Evolutionary conservation across 2,797 vertebrate species (phyloP), one percentile per base, ranked within the genome.

Genomic region (Corythornis leucogaster): DNA sequence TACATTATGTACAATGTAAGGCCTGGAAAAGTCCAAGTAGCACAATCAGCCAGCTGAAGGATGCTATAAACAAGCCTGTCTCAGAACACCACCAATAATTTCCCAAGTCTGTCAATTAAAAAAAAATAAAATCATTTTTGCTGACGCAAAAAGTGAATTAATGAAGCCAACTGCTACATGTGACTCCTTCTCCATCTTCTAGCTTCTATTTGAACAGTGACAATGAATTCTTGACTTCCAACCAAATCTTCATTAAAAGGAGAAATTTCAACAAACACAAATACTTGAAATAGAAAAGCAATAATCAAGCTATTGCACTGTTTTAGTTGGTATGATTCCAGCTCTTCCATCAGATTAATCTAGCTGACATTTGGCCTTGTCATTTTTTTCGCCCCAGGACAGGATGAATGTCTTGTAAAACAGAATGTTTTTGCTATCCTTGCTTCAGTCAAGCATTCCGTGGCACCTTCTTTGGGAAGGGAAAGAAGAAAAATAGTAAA

Each of bases 61-160:
- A 64, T 69, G 58, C 68, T 57, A 15, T 40, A 57, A 88, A 70
- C 46, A 62, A 87, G 7, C 24, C 15, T 35, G 42, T 83, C 26
- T 79, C 79, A 43, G 33, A 87, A 81, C 75, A n/a, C 15, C 45
- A 89, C 48, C n/a, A 63, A 59, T 79, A 85, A 84, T 70, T 87
- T 75, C 69, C 71, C 43, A 31, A 31, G 75, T 21, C 46, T 78
- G 66, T 89, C 88, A 92, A 94, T 94, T 4, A 68, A 63, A 70
- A 58, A 54, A 74, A 84, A 70, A 83, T 3, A 69, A 87, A 90
- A 74, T 85, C 43, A 46, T 70, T 90, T 89, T 74, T 92, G 61
- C 80, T 94, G 93, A 90, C 70, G 63, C 90, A 76, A 88, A 64
- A 80, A 88, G 51, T 42, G 57, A 92, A 81, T 87, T 92, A 92